A percentile compares a stretch with the other conserved stretches of the same genome.
These are phyloP conservation scores for Orussus abietinus DNA, from an alignment of 1,140 invertebrate genomes.

Conservation along the genomic window DNA sequence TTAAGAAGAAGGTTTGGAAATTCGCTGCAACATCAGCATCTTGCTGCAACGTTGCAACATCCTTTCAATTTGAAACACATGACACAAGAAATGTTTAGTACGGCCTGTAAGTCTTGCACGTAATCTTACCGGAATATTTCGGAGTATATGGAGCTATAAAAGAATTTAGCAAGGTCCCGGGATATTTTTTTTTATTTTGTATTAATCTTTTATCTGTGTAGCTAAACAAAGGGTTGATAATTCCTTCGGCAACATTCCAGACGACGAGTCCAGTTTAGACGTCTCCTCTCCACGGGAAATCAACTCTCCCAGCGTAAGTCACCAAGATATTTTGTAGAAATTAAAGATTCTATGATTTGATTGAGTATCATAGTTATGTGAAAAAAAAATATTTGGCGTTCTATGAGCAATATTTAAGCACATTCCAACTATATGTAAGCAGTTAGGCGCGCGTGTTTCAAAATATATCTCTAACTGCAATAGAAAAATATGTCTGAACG, in stretches of 20 bases:
- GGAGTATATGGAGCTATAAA: too few species aligned
- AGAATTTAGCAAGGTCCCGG: slow-evolving; percentile 3
- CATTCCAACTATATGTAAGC: too few species aligned
- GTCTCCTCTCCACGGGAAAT: slow-evolving; percentile 66
- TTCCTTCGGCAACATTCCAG: slow-evolving; percentile 54
- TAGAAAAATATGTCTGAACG: too few species aligned
- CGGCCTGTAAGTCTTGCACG: slow-evolving; percentile 40
- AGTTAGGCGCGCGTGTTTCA: too few species aligned
- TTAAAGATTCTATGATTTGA: slow-evolving; percentile 10
- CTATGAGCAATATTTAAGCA: too few species aligned
- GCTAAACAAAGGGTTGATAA: slow-evolving; percentile 47
- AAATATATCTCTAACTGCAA: too few species aligned
- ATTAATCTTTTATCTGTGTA: slow-evolving; percentile 24
- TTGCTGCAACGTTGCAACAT: slow-evolving; percentile 42
- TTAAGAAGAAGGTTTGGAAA: slow-evolving; percentile 47
- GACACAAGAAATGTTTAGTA: slow-evolving; percentile 48
- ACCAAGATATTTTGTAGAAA: neutral
- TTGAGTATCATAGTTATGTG: slow-evolving; percentile 10
- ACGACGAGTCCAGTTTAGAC: slow-evolving; percentile 67
- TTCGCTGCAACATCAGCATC: slow-evolving; percentile 38
- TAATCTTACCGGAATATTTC: too few species aligned
- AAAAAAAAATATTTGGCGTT: too few species aligned
- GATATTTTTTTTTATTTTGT: slow-evolving; percentile 9
- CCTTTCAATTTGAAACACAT: slow-evolving; percentile 48
- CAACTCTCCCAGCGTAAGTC: slow-evolving; percentile 65